Evolutionary conservation across 2,113 vertebrate species (phyloP).

Genomic region (Pseudois nayaur): DNA sequence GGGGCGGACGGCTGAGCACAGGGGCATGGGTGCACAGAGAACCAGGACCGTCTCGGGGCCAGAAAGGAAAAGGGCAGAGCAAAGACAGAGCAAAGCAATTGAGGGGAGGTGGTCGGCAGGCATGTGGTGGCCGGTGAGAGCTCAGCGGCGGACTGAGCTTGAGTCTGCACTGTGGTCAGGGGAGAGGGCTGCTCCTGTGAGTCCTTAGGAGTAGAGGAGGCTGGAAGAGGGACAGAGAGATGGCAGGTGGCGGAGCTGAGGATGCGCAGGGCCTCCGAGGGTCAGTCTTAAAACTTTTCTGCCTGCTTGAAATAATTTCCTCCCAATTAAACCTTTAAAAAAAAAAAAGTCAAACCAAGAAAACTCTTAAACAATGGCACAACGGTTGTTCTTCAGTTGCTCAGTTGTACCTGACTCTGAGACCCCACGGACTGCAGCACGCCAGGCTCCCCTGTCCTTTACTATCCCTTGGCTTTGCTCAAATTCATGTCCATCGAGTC

Average conservation of each 20-base stretch:
- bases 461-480: background rate
- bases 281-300: background rate
- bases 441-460: background rate
- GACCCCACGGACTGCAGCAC: background rate
- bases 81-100: no score
- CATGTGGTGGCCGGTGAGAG: accelerated
- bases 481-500: background rate
- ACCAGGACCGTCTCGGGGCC: no score
- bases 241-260: accelerated
- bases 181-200: no score
- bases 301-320: background rate
- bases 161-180: accelerated
- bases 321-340: background rate
- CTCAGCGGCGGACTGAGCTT: accelerated
- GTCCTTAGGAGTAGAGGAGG: background rate
- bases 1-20: accelerated
- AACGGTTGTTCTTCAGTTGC: background rate
- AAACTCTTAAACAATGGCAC: background rate
- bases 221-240: background rate
- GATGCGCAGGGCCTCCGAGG: accelerated
- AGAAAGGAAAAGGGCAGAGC: no score
- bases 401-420: background rate
- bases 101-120: accelerated
- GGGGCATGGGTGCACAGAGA: accelerated
- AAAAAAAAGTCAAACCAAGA: background rate